phyloP scores from a whole-genome alignment of 1,140 invertebrate genomes.

The Apis cerana region DNA sequence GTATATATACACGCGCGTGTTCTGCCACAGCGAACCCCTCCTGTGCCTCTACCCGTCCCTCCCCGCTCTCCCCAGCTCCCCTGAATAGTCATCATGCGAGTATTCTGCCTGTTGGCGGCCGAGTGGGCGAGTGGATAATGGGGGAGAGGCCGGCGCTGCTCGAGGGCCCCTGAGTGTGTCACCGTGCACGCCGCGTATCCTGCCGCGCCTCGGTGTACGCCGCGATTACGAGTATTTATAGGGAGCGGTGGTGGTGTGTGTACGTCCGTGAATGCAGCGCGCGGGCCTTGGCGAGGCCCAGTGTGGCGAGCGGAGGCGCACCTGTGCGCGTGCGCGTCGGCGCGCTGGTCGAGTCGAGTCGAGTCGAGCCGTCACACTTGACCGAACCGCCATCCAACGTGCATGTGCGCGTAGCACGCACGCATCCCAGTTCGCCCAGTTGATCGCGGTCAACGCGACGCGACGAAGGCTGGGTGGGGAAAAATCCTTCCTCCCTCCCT shows the following conservation, averaged over 20 bases:
- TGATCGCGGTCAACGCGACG: conserved; percentile 65
- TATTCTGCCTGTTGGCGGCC: conserved; percentile 58
- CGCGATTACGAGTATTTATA: conserved; percentile 55
- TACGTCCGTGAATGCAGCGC: no score
- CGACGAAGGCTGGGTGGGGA: neutral
- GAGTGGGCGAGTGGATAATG: conserved; percentile 60
- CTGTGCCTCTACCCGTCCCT: conserved; percentile 57
- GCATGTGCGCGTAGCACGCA: conserved; percentile 31
- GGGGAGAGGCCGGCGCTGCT: conserved; percentile 57
- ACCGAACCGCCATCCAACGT: conserved; percentile 1
- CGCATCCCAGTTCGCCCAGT: conserved; percentile 46
- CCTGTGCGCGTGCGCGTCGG: conserved; percentile 38
- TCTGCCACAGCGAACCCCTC: conserved; percentile 36
- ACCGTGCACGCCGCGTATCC: conserved; percentile 21
- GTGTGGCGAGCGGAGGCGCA: conserved; percentile 38
- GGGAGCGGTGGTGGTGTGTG: neutral
- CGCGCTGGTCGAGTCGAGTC: conserved; percentile 21
- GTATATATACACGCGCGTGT: no score
- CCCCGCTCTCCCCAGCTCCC: conserved; percentile 48
- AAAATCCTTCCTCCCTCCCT: conserved; percentile 5
- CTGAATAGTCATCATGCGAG: conserved; percentile 72
- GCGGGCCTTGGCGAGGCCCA: conserved; percentile 2
- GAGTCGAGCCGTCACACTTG: conserved; percentile 43
- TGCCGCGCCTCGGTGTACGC: neutral
- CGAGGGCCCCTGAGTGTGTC: conserved; percentile 50